Evolutionary conservation across 2,113 vertebrate species (phyloP), one percentile per base, ranked within the genome.

Genomic region (Proteles cristata): DNA sequence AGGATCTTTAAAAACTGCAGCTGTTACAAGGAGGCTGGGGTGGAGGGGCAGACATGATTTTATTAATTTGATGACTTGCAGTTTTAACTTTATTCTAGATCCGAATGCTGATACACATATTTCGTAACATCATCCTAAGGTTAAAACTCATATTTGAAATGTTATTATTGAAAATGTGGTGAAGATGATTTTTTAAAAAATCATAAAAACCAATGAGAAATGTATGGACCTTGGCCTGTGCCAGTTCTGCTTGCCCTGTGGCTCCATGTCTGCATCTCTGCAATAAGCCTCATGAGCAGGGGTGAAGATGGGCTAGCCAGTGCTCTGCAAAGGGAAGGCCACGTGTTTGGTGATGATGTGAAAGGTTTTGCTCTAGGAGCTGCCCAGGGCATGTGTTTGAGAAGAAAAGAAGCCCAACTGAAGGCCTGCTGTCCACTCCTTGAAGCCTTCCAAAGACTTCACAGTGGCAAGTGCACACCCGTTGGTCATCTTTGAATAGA

Each of bases 361-460:
- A 74, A 95, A 97, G 63, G 39, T 84, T 96, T 96, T 5, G 95
- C 25, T 92, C 48, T 33, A 43, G 66, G 45, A 97, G 26, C 19
- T 96, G 45, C 65, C 86, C 5, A 25, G 88, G 74, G 66, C 2
- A 26, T 28, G 21, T 84, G 16, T 53, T 97, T 68, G 50, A 68
- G 96, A 69, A 96, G 5, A 53, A 89, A 97, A 96, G 3, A 76
- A 84, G 21, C 0, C 0, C 74, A 95, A 74, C 12, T 83, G 94
- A 97, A 33, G 68, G 39, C 17, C 85, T 53, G 3, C n/a, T 50
- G 1, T 0, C 0, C 74, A 5, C 14, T 96, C 90, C 65, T 97
- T 79, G 68, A 97, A 97, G 21, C 1, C 39, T 97, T 97, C 89
- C 58, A 95, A 93, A 55, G 5, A 61, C 71, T 88, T 97, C 6